These are phyloP conservation scores for Psephotus haematonotus DNA, from an alignment of 2,113 vertebrate species.

Conservation along the genomic window DNA sequence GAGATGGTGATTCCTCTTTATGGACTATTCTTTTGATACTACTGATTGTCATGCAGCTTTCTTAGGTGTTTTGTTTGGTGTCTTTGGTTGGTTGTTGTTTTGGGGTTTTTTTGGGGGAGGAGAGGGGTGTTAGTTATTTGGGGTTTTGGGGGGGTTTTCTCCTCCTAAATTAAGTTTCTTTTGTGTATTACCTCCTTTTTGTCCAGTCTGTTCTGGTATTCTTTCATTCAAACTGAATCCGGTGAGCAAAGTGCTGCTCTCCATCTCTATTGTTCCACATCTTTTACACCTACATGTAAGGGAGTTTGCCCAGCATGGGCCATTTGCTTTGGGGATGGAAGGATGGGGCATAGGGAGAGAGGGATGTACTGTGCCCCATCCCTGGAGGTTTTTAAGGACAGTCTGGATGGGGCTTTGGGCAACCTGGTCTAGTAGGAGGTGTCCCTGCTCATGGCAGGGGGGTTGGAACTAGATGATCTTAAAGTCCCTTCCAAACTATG, in stretches of 20 bases:
- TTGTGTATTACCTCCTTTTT: background rate
- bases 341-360: background rate
- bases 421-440: background rate
- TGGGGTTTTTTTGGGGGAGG: too few relatives aligned
- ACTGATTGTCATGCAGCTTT: background rate
- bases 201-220: background rate
- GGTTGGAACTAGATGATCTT: background rate
- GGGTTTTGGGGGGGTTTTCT: too few relatives aligned
- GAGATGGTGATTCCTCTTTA: background rate
- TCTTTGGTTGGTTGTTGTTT: background rate
- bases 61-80: background rate
- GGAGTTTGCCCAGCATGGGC: background rate
- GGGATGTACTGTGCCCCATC: background rate
- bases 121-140: background rate
- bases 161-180: background rate
- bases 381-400: background rate
- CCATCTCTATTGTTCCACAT: background rate
- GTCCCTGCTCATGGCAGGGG: background rate
- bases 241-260: background rate
- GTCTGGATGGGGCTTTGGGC: background rate
- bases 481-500: background rate
- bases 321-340: background rate
- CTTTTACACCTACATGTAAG: fast-evolving
- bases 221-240: background rate
- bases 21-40: background rate